These are phyloP conservation scores for Margarornis squamiger DNA, from an alignment of 2,797 vertebrate genomes.

Conservation along the genomic window DNA sequence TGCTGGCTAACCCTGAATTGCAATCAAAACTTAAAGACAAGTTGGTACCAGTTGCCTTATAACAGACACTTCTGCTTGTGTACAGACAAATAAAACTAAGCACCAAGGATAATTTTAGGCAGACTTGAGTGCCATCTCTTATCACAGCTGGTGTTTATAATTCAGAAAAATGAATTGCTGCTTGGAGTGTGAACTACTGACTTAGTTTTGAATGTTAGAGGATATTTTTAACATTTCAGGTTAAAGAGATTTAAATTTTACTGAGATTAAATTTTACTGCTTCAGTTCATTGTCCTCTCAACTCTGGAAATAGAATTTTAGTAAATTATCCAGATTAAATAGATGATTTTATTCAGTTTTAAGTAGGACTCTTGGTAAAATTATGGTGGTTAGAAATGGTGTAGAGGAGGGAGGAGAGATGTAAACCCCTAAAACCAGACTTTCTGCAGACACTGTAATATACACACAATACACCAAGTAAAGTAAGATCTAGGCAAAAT, in stretches of 20 bases:
- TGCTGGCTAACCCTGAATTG: not conserved
- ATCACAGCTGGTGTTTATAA: not conserved
- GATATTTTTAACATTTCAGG: not conserved
- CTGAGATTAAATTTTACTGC: not conserved
- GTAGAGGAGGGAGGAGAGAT: not conserved
- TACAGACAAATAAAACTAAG: not conserved
- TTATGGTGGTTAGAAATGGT: not conserved
- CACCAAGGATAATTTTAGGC: not conserved
- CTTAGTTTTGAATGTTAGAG: not conserved
- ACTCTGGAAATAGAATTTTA: not conserved
- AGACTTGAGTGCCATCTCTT: not conserved
- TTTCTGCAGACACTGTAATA: not conserved
- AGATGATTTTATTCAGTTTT: not conserved
- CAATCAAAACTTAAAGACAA: not conserved
- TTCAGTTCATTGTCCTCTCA: not conserved
- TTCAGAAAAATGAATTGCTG: not conserved
- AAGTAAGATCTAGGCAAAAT: not conserved
- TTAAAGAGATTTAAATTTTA: not conserved
- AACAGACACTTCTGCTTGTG: not conserved
- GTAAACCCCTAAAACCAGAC: not conserved
- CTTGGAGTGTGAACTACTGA: not conserved
- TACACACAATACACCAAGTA: rapidly evolving
- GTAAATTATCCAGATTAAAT: not conserved
- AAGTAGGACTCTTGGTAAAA: not conserved
- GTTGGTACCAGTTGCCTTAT: not conserved